Evolutionary conservation across 2,888 invertebrate genomes (phyloP).

Genomic region (Carabus problematicus): DNA sequence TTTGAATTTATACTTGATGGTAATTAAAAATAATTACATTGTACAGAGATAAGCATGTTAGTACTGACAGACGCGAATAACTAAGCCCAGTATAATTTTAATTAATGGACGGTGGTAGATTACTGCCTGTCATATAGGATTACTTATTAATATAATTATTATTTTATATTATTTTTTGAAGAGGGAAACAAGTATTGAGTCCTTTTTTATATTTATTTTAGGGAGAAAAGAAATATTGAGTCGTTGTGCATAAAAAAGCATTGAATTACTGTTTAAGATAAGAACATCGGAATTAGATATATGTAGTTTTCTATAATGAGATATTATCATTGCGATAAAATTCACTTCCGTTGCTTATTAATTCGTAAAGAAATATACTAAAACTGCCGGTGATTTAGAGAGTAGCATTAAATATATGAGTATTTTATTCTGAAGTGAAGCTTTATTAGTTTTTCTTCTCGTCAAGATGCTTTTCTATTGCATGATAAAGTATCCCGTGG

Average conservation of each 20-base stretch:
- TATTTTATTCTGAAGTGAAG: no score
- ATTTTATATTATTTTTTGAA: background rate
- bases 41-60: background rate
- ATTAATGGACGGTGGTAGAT: conserved; percentile 34
- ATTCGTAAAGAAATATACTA: no score
- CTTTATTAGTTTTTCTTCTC: no score
- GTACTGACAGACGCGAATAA: conserved; percentile 18
- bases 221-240: background rate
- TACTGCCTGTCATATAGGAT: conserved; percentile 30
- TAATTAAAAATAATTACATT: conserved; percentile 8
- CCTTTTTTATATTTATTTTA: no score
- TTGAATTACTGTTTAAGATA: background rate
- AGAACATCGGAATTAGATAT: background rate
- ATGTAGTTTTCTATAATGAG: no score
- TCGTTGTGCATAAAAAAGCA: background rate
- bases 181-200: no score
- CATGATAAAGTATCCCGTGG: no score
- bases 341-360: no score
- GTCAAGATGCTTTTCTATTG: no score
- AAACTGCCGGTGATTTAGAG: no score
- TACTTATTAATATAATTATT: conserved; percentile 11
- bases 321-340: no score
- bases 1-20: background rate
- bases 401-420: no score
- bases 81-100: conserved; percentile 33